These are phyloP conservation scores for Ahaetulla prasina DNA, from an alignment of 2,113 vertebrate genomes.

Conservation along the genomic window DNA sequence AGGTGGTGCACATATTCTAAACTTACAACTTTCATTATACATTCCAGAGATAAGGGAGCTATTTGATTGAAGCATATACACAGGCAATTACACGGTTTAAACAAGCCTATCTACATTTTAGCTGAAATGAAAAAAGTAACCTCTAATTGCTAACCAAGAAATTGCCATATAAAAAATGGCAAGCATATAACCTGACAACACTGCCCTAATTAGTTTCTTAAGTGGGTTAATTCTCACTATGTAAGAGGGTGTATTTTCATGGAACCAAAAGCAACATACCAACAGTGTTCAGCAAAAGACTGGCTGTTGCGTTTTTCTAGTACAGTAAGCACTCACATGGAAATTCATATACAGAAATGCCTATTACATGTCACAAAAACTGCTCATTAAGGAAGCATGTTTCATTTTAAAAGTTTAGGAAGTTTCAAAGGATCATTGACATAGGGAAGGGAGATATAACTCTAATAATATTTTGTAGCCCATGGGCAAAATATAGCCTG, in stretches of 20 bases:
- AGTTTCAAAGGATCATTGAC: background rate
- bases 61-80: constrained; percentile 28
- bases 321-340: background rate
- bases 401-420: background rate
- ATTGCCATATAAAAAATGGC: background rate
- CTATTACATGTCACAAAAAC: background rate
- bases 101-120: background rate
- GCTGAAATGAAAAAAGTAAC: background rate
- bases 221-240: background rate
- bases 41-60: constrained; percentile 21
- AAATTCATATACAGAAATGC: background rate
- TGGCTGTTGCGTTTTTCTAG: background rate
- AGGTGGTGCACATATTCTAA: constrained; percentile 33
- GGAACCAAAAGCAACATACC: background rate
- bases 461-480: background rate
- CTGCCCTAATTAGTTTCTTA: background rate
- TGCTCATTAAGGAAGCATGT: background rate
- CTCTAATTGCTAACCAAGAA: constrained; percentile 19
- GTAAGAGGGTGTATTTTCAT: background rate
- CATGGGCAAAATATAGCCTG: background rate
- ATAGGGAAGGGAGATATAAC: background rate
- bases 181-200: background rate
- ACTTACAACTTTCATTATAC: constrained; percentile 48
- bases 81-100: constrained; percentile 6
- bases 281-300: background rate